Evolutionary conservation across 2,888 invertebrate species (phyloP).

Genomic region (Mesoligia furuncula): DNA sequence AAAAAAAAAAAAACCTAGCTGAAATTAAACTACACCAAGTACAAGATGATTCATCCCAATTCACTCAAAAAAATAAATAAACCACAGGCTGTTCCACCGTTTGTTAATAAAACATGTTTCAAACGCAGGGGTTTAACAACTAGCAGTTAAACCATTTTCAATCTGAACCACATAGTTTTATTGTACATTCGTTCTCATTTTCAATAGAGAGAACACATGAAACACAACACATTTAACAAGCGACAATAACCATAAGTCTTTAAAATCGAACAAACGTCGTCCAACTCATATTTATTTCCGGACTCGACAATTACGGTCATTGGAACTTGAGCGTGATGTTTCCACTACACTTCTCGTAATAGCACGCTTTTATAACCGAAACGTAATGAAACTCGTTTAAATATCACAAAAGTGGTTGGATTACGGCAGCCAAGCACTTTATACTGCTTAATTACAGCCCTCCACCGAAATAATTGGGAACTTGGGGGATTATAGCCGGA

Average conservation of each 20-base stretch:
- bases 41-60: background rate
- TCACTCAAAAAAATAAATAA: background rate
- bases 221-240: constrained; percentile 41
- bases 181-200: constrained; percentile 11
- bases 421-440: constrained; percentile 86
- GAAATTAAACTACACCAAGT: no score
- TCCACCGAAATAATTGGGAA: constrained; percentile 89
- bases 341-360: constrained; percentile 89
- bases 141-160: constrained; percentile 23
- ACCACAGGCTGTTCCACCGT: background rate
- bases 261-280: constrained; percentile 72
- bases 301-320: constrained; percentile 85
- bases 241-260: constrained; percentile 32
- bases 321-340: constrained; percentile 86
- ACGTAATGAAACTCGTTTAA: constrained; percentile 89
- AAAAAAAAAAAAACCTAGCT: no score
- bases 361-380: constrained; percentile 88
- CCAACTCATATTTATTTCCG: constrained; percentile 76
- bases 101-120: constrained; percentile 18
- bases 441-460: constrained; percentile 89
- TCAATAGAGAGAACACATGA: constrained; percentile 33
- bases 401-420: constrained; percentile 89
- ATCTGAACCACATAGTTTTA: constrained; percentile 15
- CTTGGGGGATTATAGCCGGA: constrained; percentile 85
- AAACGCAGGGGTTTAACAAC: constrained; percentile 16